These are phyloP conservation scores for Dermochelys coriacea DNA, from an alignment of 2,797 vertebrate genomes.

Conservation along the genomic window DNA sequence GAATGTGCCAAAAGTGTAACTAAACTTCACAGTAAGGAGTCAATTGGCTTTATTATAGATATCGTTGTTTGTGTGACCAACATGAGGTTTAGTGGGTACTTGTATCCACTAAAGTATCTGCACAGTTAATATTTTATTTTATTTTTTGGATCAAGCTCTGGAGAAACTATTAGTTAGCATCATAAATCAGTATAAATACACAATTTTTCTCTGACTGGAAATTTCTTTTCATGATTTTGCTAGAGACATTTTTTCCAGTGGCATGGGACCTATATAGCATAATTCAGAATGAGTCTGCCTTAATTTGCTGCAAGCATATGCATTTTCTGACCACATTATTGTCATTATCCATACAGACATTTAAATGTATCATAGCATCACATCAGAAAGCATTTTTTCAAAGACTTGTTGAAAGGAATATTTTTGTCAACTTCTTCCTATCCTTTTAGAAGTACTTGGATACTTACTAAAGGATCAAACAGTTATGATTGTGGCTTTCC, in stretches of 20 bases:
- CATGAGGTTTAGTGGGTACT: no score
- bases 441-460: not conserved
- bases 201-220: not conserved
- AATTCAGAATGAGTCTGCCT: not conserved
- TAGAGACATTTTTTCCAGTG: not conserved
- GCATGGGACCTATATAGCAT: not conserved
- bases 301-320: not conserved
- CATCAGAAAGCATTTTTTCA: not conserved
- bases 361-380: not conserved
- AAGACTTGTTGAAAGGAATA: not conserved
- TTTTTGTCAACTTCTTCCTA: not conserved
- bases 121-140: not conserved
- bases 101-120: not conserved
- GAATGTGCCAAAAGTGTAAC: not conserved
- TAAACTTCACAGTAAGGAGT: not conserved
- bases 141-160: slow-evolving; percentile 12
- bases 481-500: not conserved
- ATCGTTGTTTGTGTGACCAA: not conserved
- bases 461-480: slow-evolving; percentile 23
- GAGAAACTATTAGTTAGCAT: slow-evolving; percentile 4
- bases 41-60: not conserved
- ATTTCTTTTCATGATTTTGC: not conserved
- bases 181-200: not conserved
- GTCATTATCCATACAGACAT: not conserved
- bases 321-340: slow-evolving; percentile 13